Evolutionary conservation across 2,888 invertebrate genomes (phyloP).

Genomic region (Pachydiplax longipennis): DNA sequence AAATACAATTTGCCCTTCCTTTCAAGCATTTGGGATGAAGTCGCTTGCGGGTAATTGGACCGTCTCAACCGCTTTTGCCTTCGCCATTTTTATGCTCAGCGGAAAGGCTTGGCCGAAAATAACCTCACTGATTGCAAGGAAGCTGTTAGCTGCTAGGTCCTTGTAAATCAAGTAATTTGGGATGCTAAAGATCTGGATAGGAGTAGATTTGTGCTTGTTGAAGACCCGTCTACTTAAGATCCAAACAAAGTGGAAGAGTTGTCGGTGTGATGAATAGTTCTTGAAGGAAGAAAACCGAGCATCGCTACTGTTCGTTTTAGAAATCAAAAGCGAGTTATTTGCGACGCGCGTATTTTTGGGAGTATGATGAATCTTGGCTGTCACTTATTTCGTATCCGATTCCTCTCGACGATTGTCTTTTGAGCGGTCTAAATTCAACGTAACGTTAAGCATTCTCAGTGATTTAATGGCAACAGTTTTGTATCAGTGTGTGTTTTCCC

Average conservation of each 20-base stretch:
- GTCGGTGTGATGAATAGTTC: not conserved
- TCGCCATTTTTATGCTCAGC: not conserved
- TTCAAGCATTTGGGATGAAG: not conserved
- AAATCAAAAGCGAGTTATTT: not conserved
- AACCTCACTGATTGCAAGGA: not conserved
- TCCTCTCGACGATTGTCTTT: not conserved
- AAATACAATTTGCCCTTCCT: not conserved
- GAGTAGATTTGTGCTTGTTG: not conserved
- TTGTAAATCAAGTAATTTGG: slow-evolving; percentile 1
- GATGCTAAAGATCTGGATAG: not conserved
- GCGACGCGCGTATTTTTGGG: not conserved
- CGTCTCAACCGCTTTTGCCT: not conserved
- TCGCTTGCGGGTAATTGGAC: not conserved
- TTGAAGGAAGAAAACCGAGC: not conserved
- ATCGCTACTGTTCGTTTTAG: not conserved
- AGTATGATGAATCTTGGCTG: not conserved
- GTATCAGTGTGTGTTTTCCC: too few relatives aligned
- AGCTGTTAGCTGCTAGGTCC: not conserved
- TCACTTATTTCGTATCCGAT: not conserved
- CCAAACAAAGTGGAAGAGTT: not conserved
- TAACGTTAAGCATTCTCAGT: not conserved
- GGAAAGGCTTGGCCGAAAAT: not conserved
- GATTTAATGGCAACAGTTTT: too few relatives aligned
- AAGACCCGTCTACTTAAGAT: not conserved
- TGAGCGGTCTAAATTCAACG: not conserved